Evolutionary conservation across 2,113 vertebrate genomes (phyloP), one percentile per base, ranked within the genome.

Genomic region (Vombatus ursinus): DNA sequence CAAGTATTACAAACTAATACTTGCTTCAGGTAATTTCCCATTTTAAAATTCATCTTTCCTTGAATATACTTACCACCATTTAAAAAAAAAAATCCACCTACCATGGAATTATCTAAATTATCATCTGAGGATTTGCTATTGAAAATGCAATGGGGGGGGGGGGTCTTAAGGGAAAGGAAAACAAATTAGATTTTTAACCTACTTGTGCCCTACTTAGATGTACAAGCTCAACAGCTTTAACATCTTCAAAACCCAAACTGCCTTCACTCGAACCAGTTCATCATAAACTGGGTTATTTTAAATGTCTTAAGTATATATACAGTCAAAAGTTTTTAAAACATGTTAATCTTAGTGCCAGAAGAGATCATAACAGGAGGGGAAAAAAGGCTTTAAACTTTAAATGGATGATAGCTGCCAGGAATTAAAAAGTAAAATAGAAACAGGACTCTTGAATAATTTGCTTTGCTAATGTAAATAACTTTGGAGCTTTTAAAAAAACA

Each of bases 31-130:
- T 37, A 52, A 52, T 89, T 52, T 77, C 6, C 31, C 16, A 23
- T 44, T 31, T 93, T 57, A 50, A 93, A 77, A 93, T n/a, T 92
- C 90, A 90, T 50, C 84, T 93, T 54, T 68, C 16, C 37, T 94
- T 84, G 68, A 84, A 44, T n/a, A 84, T 44, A 84, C 23, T 23
- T 44, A 16, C 37, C 68, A 44, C 61, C 37, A 77, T n/a, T n/a
- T n/a, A 3, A 19, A 5, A 16, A 5, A 16, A 77, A n/a, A 84
- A 84, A 22, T 22, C 16, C 7, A 84, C 5, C 68, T 84, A 84
- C 16, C 68, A 84, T 44, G 68, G 26, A 44, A 84, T 44, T 84
- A 84, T 23, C 19, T 84, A 44, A 44, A 84, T 23, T 44, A 84
- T 84, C 16, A 44, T 8, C 2, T 84, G n/a, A 44, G 9, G 19